Percentiles rank a stretch among this genome's conserved stretches.
Evolutionary conservation across 1,140 invertebrate genomes (phyloP).

Genomic region (Pseudomyrmex dendroicus): DNA sequence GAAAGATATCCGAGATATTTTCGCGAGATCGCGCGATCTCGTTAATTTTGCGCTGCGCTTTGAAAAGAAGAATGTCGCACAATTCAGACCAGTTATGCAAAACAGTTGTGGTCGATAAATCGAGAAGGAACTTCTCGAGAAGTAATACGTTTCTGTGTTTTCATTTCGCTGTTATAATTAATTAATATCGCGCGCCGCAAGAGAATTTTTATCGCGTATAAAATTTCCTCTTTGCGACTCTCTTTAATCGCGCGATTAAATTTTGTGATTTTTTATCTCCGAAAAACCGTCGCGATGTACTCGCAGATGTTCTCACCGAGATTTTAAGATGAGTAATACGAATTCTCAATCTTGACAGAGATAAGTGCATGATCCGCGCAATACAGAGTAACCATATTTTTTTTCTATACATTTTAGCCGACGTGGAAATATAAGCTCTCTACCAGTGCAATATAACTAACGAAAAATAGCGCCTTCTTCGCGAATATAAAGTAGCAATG

Average conservation of each 20-base stretch:
- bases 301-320: background rate
- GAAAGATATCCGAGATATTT: constrained; percentile 72
- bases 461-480: constrained; percentile 20
- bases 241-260: background rate
- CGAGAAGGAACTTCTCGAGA: background rate
- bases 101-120: background rate
- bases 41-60: constrained; percentile 66
- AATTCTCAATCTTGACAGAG: constrained; percentile 41
- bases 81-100: background rate
- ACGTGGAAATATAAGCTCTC: constrained; percentile 37
- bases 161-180: too few relatives aligned
- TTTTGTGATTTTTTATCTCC: background rate
- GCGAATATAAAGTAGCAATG: constrained; percentile 31
- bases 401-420: constrained; percentile 33
- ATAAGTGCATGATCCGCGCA: constrained; percentile 44
- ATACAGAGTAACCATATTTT: constrained; percentile 36
- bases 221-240: background rate
- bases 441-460: constrained; percentile 7
- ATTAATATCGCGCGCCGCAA: too few relatives aligned
- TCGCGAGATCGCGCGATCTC: constrained; percentile 59
- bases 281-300: background rate
- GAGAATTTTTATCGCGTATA: background rate
- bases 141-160: too few relatives aligned
- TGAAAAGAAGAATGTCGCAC: background rate
- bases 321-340: constrained; percentile 24